Conservation (phyloP, 2,797 vertebrate species). For the Notamacropus eugenii region DNA sequence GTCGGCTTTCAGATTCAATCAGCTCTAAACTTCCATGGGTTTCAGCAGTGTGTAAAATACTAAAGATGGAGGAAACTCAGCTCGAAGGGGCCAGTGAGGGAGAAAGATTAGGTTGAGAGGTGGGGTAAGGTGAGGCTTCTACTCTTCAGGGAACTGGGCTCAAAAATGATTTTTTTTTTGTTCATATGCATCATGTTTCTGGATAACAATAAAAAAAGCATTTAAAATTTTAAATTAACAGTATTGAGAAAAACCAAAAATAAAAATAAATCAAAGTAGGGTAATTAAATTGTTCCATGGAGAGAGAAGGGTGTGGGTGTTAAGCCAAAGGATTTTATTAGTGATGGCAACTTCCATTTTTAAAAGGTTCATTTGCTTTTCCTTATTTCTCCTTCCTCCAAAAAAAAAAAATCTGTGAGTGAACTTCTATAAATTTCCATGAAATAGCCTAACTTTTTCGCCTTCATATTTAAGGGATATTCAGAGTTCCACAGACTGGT, state of each 20-base stretch:
- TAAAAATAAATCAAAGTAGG: conserved; percentile 16
- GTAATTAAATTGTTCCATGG: conserved; percentile 49
- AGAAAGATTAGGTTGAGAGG: not conserved
- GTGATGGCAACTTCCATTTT: conserved; percentile 39
- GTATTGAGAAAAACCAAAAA: not conserved
- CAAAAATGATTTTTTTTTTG: not conserved
- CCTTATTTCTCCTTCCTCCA: conserved; percentile 59
- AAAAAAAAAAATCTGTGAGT: conserved; percentile 60
- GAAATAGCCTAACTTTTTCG: conserved; percentile 64
- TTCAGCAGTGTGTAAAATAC: not conserved
- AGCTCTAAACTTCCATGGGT: not conserved
- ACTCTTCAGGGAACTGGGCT: not conserved
- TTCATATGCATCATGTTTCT: not conserved
- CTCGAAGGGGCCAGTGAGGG: not conserved
- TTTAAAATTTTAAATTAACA: not conserved
- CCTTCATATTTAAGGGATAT: conserved; percentile 71
- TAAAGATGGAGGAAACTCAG: not conserved
- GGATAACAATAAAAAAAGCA: not conserved
- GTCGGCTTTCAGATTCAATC: conserved; percentile 28
- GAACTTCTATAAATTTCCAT: conserved; percentile 76
- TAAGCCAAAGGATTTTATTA: conserved; percentile 21
- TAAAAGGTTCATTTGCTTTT: conserved; percentile 69
- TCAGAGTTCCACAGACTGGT: conserved; percentile 54
- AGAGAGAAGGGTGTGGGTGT: not conserved
- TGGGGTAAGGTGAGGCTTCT: not conserved